Evolutionary conservation across 2,797 vertebrate species (phyloP).

Genomic region (Esox lucius): DNA sequence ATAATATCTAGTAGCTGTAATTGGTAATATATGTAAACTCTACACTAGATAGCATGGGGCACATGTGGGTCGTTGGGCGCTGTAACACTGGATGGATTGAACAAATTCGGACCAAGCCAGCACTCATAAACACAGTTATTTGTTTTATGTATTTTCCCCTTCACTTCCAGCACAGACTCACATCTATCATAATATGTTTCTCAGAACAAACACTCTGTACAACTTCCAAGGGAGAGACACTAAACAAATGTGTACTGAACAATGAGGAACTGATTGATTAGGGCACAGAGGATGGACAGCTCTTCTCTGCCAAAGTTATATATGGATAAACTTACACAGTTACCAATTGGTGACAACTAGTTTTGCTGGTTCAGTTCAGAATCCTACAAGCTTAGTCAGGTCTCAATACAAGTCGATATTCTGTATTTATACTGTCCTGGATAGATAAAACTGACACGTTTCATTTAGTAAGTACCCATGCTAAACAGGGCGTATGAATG

Average conservation of each 20-base stretch:
- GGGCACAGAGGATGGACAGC: not conserved
- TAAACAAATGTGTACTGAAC: slow-evolving; percentile 4
- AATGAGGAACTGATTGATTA: not conserved
- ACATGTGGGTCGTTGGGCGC: not conserved
- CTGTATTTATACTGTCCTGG: not conserved
- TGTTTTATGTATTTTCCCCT: slow-evolving; percentile 2
- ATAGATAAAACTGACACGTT: not conserved
- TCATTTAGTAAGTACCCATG: not conserved
- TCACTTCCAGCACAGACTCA: not conserved
- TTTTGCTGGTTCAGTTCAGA: not conserved
- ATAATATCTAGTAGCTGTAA: slow-evolving; percentile 25
- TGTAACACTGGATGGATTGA: not conserved
- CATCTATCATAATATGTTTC: not conserved
- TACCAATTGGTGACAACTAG: not conserved
- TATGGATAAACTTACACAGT: not conserved
- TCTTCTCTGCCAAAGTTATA: not conserved
- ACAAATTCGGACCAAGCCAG: not conserved
- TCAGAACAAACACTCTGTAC: not conserved
- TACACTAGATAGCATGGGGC: not conserved
- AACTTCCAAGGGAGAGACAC: not conserved
- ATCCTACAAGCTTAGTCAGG: not conserved
- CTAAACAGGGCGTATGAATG: not conserved
- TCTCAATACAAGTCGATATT: not conserved
- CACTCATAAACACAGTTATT: not conserved
- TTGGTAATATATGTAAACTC: not conserved